Base-by-base conservation (phyloP, 2,888 invertebrate genomes). In the Leucophenga maculata region DNA sequence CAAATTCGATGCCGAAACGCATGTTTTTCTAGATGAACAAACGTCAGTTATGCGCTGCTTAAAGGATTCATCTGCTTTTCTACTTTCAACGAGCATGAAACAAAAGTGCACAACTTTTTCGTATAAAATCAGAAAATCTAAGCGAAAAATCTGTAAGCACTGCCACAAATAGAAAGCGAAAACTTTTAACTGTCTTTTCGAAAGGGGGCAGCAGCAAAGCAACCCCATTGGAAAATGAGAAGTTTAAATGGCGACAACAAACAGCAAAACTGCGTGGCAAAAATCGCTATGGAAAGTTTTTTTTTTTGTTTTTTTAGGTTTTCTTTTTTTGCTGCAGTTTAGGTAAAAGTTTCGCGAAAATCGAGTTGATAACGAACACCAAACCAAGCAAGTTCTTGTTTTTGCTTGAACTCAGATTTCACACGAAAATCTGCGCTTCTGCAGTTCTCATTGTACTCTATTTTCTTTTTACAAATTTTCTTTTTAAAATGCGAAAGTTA, bases 211-310 rank as follows among this genome's bases (percentile, higher is more conserved):
- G 44, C 62, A 46, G 18, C 62, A 64, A 64, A 60, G 57, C 26
- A 11, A 39, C 60, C 62, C 31, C 62, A 44, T 65, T 52, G 22
- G 62, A 71, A 39, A 71, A 64, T 67, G n/a, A 39, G 11, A 20
- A 8, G 9, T 39, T 39, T 39, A 39, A 39, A 39, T 39, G 39
- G 11, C 11, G 16, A n/a, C 39, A 68, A 57, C 14, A 46, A 26
- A 20, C 11, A 18, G n/a, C 3, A 52, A 13, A n/a, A 22, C 16
- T 14, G 52, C 39, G 39, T 39, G 39, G 39, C 8, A 39, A 39
- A 39, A 39, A 39, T 39, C 39, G 39, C 11, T 39, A 11, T 9
- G 8, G 39, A 39, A 39, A 39, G 11, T 39, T 11, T 39, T 39
- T 3, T 39, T 32, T 32, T 32, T 32, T 32, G 3, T 32, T 32